phyloP scores from a whole-genome alignment of 2,113 vertebrate genomes.

The Tapirus terrestris region DNA sequence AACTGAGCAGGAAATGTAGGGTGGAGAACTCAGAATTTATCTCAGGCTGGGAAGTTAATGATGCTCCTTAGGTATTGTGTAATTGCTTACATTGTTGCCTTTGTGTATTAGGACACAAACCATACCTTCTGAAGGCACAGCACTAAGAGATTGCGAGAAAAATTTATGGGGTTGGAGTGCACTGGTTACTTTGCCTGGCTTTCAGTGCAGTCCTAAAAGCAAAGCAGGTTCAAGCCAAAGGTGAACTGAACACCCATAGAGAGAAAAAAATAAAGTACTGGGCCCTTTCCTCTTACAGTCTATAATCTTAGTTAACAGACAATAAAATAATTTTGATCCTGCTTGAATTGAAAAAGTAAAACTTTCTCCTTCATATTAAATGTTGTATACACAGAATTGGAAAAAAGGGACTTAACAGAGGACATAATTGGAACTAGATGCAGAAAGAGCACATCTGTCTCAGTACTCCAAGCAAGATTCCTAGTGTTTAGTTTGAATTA shows the following conservation, averaged over 20 bases:
- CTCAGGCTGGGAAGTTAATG: not conserved
- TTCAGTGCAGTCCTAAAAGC: not conserved
- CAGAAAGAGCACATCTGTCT: not conserved
- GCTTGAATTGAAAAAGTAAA: not conserved
- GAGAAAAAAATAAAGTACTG: not conserved
- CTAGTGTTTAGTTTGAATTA: not conserved
- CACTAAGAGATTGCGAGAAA: not conserved
- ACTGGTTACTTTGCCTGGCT: not conserved
- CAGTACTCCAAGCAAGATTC: not conserved
- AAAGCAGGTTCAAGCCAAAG: not conserved
- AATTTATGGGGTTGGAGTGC: not conserved
- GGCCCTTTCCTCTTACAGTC: not conserved
- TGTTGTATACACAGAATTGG: not conserved
- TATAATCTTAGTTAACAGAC: not conserved
- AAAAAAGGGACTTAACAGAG: not conserved
- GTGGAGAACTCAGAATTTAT: not conserved
- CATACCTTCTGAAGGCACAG: not conserved
- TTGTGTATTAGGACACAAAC: not conserved
- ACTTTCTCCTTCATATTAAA: not conserved
- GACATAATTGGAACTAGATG: not conserved
- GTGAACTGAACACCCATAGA: not conserved
- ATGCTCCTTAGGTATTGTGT: not conserved
- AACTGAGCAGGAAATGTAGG: not conserved
- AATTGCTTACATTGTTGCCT: not conserved
- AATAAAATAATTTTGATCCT: not conserved